Evolutionary conservation across 2,888 invertebrate genomes (phyloP).

Genomic region (Parnassius glacialis): DNA sequence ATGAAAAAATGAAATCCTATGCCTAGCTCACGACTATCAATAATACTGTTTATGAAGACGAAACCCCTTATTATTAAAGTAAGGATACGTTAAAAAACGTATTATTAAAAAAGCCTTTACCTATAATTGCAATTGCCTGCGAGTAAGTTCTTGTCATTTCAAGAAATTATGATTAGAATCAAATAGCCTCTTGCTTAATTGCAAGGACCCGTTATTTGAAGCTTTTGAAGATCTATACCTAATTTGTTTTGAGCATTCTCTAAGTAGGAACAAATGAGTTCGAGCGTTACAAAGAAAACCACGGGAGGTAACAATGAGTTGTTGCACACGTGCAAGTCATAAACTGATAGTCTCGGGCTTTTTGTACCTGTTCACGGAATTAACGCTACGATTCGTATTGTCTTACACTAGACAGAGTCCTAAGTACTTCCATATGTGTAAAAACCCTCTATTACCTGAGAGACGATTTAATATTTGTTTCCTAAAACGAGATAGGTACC

Average conservation of each 20-base stretch:
- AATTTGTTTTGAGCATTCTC: conserved; percentile 5
- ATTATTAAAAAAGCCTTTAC: no score
- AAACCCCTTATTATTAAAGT: no score
- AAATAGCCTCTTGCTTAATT: background rate
- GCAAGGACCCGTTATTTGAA: background rate
- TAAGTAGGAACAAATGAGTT: conserved; percentile 27
- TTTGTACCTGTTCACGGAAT: conserved; percentile 58
- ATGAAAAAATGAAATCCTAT: no score
- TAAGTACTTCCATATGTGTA: conserved; percentile 64
- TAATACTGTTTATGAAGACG: background rate
- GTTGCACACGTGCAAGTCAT: conserved; percentile 66
- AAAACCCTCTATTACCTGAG: conserved; percentile 33
- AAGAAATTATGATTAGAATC: no score
- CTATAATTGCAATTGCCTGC: no score
- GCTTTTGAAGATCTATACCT: conserved; percentile 5
- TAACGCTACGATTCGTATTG: conserved; percentile 40
- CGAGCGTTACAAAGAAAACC: conserved; percentile 3
- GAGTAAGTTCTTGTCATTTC: no score
- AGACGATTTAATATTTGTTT: conserved; percentile 15
- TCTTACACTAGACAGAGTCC: conserved; percentile 41
- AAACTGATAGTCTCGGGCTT: conserved; percentile 46
- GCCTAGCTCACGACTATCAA: no score
- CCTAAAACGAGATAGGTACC: background rate
- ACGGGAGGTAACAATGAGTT: conserved; percentile 40
- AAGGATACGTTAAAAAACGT: no score